A percentile compares a stretch with the other conserved stretches of the same genome.
These are phyloP conservation scores for Amiota communis DNA, from an alignment of 2,888 invertebrate genomes.

Conservation along the genomic window DNA sequence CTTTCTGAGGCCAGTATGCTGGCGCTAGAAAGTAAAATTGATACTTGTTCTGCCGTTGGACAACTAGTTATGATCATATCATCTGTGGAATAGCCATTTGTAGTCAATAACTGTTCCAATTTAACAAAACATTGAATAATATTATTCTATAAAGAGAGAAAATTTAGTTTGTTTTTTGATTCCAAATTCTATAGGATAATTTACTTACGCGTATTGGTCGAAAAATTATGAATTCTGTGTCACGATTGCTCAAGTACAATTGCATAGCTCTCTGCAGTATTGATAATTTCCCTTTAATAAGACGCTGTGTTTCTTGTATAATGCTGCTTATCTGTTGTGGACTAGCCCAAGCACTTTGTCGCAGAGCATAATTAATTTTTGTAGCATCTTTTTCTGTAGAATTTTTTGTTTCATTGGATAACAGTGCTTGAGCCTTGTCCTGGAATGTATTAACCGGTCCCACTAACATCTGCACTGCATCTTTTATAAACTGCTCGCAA, in stretches of 20 bases:
- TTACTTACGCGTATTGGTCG: conserved; percentile 87
- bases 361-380: conserved; percentile 68
- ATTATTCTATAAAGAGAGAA: conserved; percentile 79
- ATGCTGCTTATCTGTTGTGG: conserved; percentile 83
- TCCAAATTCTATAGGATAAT: too few species aligned
- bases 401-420: conserved; percentile 44
- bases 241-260: conserved; percentile 94
- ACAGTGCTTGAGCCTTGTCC: conserved; percentile 78
- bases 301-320: conserved; percentile 84
- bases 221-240: conserved; percentile 97
- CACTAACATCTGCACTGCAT: conserved; percentile 83
- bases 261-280: conserved; percentile 91
- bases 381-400: conserved; percentile 41
- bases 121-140: conserved; percentile 91
- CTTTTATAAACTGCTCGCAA: conserved; percentile 90
- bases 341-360: conserved; percentile 79
- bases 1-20: conserved; percentile 77
- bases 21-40: conserved; percentile 88
- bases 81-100: conserved; percentile 85
- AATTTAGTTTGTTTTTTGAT: conserved; percentile 4
- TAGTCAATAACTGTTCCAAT: conserved; percentile 83
- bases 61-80: conserved; percentile 89
- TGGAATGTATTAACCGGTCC: conserved; percentile 84
- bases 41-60: conserved; percentile 94
- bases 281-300: conserved; percentile 86